Percentiles rank a stretch among this genome's conserved stretches.
Evolutionary conservation across 2,113 vertebrate species (phyloP).

Genomic region (Monarcha castaneiventris): DNA sequence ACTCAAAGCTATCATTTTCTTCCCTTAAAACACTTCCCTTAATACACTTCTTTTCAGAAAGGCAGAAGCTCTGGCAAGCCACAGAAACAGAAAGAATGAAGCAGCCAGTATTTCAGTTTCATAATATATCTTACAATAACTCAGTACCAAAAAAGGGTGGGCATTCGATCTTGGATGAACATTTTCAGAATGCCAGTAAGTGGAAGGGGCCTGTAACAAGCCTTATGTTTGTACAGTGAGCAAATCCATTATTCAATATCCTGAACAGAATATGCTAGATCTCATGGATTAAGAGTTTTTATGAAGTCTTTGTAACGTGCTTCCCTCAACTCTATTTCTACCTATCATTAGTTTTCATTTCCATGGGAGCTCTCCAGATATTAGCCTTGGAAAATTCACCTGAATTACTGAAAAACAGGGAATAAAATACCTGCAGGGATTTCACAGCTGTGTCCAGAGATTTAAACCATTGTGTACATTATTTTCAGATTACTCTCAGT

Average conservation of each 20-base stretch:
- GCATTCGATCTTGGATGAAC: not conserved
- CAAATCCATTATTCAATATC: not conserved
- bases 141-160: not conserved
- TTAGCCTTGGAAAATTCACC: not conserved
- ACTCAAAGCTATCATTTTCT: not conserved
- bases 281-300: not conserved
- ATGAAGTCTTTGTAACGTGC: not conserved
- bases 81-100: constrained; percentile 21
- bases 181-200: not conserved
- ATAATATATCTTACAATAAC: not conserved
- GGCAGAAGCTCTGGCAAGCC: constrained; percentile 22
- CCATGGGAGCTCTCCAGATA: not conserved
- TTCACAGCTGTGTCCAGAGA: not conserved
- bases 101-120: not conserved
- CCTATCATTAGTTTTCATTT: not conserved
- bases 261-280: not conserved
- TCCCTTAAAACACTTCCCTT: not conserved
- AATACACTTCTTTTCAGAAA: not conserved
- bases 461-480: not conserved
- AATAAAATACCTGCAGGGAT: not conserved
- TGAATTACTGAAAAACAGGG: constrained; percentile 1
- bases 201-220: not conserved
- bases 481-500: not conserved
- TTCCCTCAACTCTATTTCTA: not conserved
- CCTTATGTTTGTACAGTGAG: not conserved